Conservation (phyloP, 1,140 invertebrate species). For the Papilio helenus region DNA sequence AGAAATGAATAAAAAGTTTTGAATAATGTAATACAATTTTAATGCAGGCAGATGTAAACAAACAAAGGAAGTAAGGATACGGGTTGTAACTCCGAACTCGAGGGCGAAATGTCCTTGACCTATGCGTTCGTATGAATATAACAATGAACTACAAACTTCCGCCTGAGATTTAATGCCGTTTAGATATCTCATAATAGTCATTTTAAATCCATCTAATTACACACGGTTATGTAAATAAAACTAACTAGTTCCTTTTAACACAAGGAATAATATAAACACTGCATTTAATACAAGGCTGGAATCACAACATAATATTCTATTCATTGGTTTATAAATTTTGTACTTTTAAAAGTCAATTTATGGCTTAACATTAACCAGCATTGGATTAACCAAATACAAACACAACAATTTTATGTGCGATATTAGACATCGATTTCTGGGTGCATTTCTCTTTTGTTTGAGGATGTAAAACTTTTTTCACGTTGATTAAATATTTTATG, state of each 20-base stretch:
- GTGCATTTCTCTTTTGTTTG: not conserved
- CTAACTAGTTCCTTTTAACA: not conserved
- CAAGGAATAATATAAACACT: not conserved
- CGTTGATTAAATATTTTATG: not conserved
- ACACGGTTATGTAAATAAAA: not conserved
- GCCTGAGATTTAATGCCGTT: not conserved
- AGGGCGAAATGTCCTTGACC: constrained; percentile 11
- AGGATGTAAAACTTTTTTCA: not conserved
- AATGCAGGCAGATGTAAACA: not conserved
- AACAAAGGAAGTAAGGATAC: constrained; percentile 23
- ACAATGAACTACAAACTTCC: constrained; percentile 15
- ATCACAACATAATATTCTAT: not conserved
- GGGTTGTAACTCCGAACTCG: not conserved
- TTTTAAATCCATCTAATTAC: not conserved
- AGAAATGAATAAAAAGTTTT: not conserved
- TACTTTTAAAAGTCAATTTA: not conserved
- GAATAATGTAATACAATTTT: constrained; percentile 17
- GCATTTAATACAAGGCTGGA: not conserved
- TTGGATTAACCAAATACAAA: not conserved
- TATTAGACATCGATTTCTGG: not conserved
- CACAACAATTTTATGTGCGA: not conserved
- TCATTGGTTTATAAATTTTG: not conserved
- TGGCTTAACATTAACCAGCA: not conserved
- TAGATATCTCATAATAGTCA: not conserved
- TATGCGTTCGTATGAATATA: constrained; percentile 9